Evolutionary conservation across 2,888 invertebrate genomes (phyloP), one percentile per base, ranked within the genome.

Genomic region (Hypercompe scribonia): DNA sequence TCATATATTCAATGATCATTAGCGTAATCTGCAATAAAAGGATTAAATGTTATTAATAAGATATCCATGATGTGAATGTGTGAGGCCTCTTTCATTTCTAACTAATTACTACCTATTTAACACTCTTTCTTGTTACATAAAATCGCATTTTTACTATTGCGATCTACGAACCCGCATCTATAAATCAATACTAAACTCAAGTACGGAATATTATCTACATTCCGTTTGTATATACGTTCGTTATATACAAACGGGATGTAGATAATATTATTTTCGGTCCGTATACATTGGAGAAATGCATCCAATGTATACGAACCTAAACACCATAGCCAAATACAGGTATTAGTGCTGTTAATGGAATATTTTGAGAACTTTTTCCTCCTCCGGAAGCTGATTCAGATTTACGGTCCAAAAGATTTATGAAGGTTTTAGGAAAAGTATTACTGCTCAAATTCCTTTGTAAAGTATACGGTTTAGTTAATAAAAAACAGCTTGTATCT

Each of bases 341-440:
- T 66, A 73, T 81, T 77, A 71, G 65, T 65, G 46, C 21, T 61
- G 50, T n/a, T 58, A 5, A 31, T 68, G 63, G 63, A 71, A 64
- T 73, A 72, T 74, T 73, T 78, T 66, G 33, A 72, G 65, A 24
- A 66, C 31, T 24, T 82, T 84, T 77, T 76, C 72, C 74, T 78
- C 71, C 64, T 80, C 63, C 61, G 54, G 65, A 73, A 73, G 71
- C 64, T 73, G 63, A 77, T 81, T 75, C 75, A 74, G 68, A 78
- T 78, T 39, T 72, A 71, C 39, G 31, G 18, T 72, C 33, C 65
- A 74, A 54, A 73, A 81, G 71, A 84, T 81, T 72, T 74, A 82
- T 77, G 74, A 68, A 50, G 42, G 64, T 72, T 61, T 77, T 67
- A 64, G 28, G 42, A 31, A 50, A 81, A 66, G 75, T 73, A 77